Evolutionary conservation across 2,888 invertebrate genomes (phyloP), one percentile per base, ranked within the genome.

Genomic region (Choristoneura rosaceana): DNA sequence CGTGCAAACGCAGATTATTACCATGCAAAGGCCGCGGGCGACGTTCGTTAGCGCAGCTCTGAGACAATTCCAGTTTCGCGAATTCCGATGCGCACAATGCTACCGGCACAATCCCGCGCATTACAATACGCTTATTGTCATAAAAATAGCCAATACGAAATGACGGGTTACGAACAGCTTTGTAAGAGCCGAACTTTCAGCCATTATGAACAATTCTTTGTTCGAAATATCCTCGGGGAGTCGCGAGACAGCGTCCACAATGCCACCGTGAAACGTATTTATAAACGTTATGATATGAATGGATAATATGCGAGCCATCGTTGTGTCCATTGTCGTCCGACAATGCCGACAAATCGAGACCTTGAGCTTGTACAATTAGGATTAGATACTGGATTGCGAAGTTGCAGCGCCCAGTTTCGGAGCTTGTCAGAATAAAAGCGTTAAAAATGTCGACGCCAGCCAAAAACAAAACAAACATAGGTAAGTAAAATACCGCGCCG

Each of bases 91-190:
- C 82, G 79, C 84, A 90, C 88, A 92, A 92, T 90, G 83, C 87
- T 75, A 80, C 81, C 79, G 82, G 84, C 86, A 91, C 87, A 87
- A 90, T 90, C 85, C 79, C 83, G 79, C 81, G 79, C 77, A 81
- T 79, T 86, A 93, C 92, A 93, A 94, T 89, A 83, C 80, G 77
- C 84, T 87, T 90, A 92, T 93, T 93, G 92, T 94, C 88, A 87
- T 91, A 93, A 93, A 71, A 91, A 93, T 93, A 92, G 93, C 93
- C 93, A 92, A 93, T 93, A 91, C 86, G 88, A 92, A 92, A 93
- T 93, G 92, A 93, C 92, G 91, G 93, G 93, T 93, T 93, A 89
- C 86, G 87, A 87, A 82, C 82, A 78, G 85, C 89, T 89, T 91
- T 91, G 91, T 90, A 79, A 82, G 80, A 83, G 84, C 82, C 86